Conservation (phyloP, 1,140 invertebrate genomes). For the Ceratosolen solmsi region DNA sequence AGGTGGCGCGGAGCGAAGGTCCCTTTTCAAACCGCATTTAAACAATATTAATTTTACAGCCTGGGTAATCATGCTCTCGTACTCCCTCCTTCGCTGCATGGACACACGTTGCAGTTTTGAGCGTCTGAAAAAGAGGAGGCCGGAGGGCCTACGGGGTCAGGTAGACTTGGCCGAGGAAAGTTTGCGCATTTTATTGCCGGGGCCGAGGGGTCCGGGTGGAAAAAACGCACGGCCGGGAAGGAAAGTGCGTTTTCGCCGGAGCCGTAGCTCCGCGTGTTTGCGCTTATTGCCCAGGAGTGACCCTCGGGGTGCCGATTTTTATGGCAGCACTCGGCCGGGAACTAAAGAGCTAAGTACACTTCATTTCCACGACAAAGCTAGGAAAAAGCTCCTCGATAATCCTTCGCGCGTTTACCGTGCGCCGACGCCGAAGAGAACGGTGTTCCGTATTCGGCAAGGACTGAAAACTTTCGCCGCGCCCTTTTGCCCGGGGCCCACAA, state of each 20-base stretch:
- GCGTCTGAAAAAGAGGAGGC: background rate
- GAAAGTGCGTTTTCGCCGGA: slow-evolving; percentile 9
- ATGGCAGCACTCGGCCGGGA: slow-evolving; percentile 23
- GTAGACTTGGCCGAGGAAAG: slow-evolving; percentile 25
- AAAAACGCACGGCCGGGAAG: slow-evolving; percentile 10
- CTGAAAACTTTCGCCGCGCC: slow-evolving; percentile 8
- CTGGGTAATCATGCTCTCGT: slow-evolving; percentile 11
- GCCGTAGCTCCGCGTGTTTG: slow-evolving; percentile 14
- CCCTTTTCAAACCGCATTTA: slow-evolving; percentile 48
- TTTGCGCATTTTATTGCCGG: slow-evolving; percentile 38
- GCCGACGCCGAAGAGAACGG: background rate
- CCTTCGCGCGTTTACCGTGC: slow-evolving; percentile 48
- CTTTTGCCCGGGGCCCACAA: background rate
- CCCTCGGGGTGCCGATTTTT: slow-evolving; percentile 12
- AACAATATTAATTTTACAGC: slow-evolving; percentile 48
- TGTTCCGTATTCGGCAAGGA: background rate
- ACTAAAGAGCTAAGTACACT: slow-evolving; percentile 50
- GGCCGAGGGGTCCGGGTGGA: background rate
- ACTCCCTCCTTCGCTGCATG: background rate
- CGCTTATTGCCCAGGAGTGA: slow-evolving; percentile 18
- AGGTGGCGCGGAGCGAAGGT: background rate
- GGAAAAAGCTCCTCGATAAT: slow-evolving; percentile 53
- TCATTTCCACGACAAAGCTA: slow-evolving; percentile 49
- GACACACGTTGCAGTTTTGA: background rate
- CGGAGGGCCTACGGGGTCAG: background rate